Percentiles rank a stretch among this genome's conserved stretches.
Evolutionary conservation across 2,888 invertebrate species (phyloP).

Genomic region (Unio delphinus): DNA sequence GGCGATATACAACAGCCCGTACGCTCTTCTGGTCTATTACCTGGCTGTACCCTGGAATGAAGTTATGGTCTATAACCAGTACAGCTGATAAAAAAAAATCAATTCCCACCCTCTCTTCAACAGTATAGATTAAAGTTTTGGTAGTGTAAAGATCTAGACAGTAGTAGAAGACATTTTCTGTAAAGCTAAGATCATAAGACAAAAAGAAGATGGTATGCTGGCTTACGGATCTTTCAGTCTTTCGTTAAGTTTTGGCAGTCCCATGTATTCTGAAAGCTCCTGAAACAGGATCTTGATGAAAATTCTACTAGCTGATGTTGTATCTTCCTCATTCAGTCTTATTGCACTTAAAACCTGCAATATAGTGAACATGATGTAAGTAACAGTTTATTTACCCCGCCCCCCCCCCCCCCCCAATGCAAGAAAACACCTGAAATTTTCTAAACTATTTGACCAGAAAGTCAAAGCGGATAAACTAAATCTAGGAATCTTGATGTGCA

Average conservation of each 20-base stretch:
- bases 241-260: conserved; percentile 90
- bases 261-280: conserved; percentile 97
- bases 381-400: too few relatives aligned
- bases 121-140: too few relatives aligned
- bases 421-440: too few relatives aligned
- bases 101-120: too few relatives aligned
- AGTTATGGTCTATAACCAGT: neutral
- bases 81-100: conserved; percentile 80
- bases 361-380: neutral
- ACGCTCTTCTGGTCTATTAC: too few relatives aligned
- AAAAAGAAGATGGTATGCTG: neutral
- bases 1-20: too few relatives aligned
- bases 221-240: conserved; percentile 91
- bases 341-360: conserved; percentile 86
- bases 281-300: conserved; percentile 96
- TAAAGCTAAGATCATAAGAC: neutral
- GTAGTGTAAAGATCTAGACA: too few relatives aligned
- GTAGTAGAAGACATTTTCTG: neutral
- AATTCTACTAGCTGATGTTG: conserved; percentile 96
- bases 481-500: too few relatives aligned
- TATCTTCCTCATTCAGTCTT: conserved; percentile 95
- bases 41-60: too few relatives aligned
- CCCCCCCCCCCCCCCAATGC: too few relatives aligned
- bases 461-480: too few relatives aligned
- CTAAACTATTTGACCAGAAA: too few relatives aligned